A percentile compares a stretch with the other conserved stretches of the same genome.
These are phyloP conservation scores for Heteractis magnifica DNA, from an alignment of 92 coral and sea anemone species.

Conservation along the genomic window DNA sequence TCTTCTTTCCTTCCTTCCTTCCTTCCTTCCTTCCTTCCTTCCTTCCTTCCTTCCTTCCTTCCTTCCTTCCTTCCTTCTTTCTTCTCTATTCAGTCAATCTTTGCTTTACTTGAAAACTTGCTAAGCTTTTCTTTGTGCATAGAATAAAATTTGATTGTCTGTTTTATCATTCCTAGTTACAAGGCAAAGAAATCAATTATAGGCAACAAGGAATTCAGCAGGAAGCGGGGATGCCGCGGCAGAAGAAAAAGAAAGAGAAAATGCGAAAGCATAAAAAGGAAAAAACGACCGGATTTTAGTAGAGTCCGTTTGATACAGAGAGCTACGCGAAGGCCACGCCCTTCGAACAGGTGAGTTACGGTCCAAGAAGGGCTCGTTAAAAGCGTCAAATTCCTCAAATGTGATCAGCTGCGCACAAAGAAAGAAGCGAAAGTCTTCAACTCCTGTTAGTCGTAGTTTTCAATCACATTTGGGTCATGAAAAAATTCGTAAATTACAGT, in stretches of 20 bases:
- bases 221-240: conserved; percentile 49
- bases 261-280: conserved; percentile 31
- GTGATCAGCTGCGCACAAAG: too few relatives aligned
- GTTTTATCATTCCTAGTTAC: conserved; percentile 33
- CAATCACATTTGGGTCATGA: too few relatives aligned
- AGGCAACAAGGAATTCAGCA: conserved; percentile 35
- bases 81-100: neutral
- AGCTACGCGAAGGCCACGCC: conserved; percentile 37
- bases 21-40: neutral
- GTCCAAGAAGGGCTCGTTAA: too few relatives aligned
- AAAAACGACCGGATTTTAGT: conserved; percentile 55
- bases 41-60: neutral
- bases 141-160: neutral
- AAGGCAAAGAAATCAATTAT: conserved; percentile 23
- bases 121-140: neutral
- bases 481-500: too few relatives aligned
- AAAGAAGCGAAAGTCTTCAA: too few relatives aligned
- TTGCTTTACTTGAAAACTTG: too few relatives aligned
- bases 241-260: conserved; percentile 51
- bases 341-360: conserved; percentile 46
- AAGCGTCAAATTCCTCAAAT: too few relatives aligned
- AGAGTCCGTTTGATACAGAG: conserved; percentile 52
- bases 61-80: neutral
- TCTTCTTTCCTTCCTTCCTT: neutral
- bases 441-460: too few relatives aligned